Evolutionary conservation across 2,113 vertebrate species (phyloP).

Genomic region (Phalacrocorax carbo): DNA sequence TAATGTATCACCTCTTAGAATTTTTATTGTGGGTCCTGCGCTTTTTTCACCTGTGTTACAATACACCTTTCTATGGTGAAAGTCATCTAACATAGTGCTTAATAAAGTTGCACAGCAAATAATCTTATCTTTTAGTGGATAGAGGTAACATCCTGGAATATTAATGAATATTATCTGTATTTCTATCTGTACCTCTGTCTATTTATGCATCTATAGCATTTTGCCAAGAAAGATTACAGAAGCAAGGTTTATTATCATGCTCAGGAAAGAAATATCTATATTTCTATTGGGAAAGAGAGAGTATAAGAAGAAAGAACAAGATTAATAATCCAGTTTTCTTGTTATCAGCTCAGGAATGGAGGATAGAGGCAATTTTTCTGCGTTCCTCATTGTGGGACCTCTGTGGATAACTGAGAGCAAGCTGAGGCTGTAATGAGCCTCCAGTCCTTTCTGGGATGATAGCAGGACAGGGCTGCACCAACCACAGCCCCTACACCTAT

Average conservation of each 20-base stretch:
- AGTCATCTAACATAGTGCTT: neutral
- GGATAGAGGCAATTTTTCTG: neutral
- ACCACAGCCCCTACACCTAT: fast-evolving
- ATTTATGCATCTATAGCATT: neutral
- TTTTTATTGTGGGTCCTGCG: neutral
- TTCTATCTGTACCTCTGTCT: neutral
- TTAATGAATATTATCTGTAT: neutral
- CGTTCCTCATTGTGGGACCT: neutral
- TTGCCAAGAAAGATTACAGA: neutral
- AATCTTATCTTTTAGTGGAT: neutral
- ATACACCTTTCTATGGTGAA: neutral
- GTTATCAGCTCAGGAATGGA: neutral
- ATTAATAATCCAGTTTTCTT: neutral
- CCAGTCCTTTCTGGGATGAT: neutral
- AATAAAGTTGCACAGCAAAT: neutral
- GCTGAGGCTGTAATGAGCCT: neutral
- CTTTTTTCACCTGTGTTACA: neutral
- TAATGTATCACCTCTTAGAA: neutral
- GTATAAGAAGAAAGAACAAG: neutral
- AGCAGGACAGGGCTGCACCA: neutral
- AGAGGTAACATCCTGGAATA: neutral
- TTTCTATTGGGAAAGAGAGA: neutral
- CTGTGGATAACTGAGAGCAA: neutral
- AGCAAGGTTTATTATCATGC: neutral
- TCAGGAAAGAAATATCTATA: neutral